Evolutionary conservation across 2,888 invertebrate species (phyloP).

Genomic region (Zelleria hepariella): DNA sequence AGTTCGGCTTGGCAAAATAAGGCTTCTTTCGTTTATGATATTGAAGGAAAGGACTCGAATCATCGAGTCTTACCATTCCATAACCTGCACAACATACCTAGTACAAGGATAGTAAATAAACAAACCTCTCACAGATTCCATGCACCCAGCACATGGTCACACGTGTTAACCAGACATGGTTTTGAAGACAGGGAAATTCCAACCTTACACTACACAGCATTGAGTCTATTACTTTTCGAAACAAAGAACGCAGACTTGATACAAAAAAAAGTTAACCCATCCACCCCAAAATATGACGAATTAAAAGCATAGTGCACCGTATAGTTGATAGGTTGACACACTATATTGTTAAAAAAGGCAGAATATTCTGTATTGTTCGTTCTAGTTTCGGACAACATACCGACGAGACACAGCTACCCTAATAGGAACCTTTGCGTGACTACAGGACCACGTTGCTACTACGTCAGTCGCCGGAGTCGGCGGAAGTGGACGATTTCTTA

Average conservation of each 20-base stretch:
- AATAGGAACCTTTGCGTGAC: constrained; percentile 34
- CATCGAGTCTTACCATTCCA: not conserved
- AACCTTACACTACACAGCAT: not conserved
- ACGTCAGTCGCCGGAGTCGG: constrained; percentile 35
- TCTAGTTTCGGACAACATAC: not conserved
- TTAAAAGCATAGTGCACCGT: not conserved
- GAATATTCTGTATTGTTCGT: too few relatives aligned
- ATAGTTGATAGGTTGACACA: not conserved
- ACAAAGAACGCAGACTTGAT: not conserved
- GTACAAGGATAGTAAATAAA: constrained; percentile 4
- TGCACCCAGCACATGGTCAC: constrained; percentile 1
- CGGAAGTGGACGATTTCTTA: constrained; percentile 61
- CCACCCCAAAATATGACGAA: constrained; percentile 2
- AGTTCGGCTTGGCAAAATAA: too few relatives aligned
- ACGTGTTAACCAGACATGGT: constrained; percentile 7
- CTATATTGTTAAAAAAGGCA: not conserved
- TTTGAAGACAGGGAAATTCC: not conserved
- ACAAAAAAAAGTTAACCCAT: constrained; percentile 3
- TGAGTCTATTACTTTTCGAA: not conserved
- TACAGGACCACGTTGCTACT: constrained; percentile 11
- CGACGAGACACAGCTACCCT: not conserved
- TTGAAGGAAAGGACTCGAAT: not conserved
- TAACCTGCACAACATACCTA: constrained; percentile 6
- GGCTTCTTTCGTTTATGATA: too few relatives aligned
- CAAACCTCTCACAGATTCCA: constrained; percentile 1